Conservation (phyloP, 1,140 invertebrate genomes). For the Drosophila ironensis region DNA sequence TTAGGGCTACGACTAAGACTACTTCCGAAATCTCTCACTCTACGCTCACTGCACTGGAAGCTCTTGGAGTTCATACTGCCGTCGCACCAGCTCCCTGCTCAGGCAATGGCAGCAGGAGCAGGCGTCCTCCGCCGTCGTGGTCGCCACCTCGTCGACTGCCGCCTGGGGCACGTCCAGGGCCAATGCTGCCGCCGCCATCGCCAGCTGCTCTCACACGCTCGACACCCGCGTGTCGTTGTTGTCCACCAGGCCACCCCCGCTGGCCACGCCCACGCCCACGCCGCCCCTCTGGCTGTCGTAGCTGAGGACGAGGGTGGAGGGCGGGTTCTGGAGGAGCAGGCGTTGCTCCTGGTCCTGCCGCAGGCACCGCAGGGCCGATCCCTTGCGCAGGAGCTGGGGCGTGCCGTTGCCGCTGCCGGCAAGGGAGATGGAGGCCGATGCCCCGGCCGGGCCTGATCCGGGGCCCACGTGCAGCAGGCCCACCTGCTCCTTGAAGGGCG, state of each 20-base stretch:
- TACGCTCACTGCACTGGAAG: conserved; percentile 28
- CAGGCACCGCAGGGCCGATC: conserved; percentile 53
- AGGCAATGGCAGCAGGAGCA: conserved; percentile 75
- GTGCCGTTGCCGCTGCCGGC: conserved; percentile 25
- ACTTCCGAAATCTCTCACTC: conserved; percentile 30
- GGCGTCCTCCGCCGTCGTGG: conserved; percentile 23
- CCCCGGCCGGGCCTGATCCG: background rate
- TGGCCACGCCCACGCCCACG: conserved; percentile 57
- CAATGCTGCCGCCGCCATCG: conserved; percentile 59
- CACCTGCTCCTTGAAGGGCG: conserved; percentile 64
- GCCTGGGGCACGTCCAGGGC: conserved; percentile 9
- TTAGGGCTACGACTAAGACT: too few relatives aligned
- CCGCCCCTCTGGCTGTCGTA: conserved; percentile 61
- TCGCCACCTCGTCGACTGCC: conserved; percentile 9
- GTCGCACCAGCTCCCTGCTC: conserved; percentile 66
- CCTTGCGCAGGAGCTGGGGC: conserved; percentile 58
- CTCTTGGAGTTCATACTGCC: conserved; percentile 64
- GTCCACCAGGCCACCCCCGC: conserved; percentile 33
- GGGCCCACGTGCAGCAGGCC: conserved; percentile 59
- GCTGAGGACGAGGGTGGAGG: conserved; percentile 57
- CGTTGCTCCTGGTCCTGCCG: conserved; percentile 50
- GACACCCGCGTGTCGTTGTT: conserved; percentile 69
- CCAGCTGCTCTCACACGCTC: conserved; percentile 72
- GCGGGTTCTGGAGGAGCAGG: conserved; percentile 41
- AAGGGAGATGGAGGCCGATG: conserved; percentile 2